Evolutionary conservation across 2,888 invertebrate species (phyloP).

Genomic region (Acanthosoma haemorrhoidale): DNA sequence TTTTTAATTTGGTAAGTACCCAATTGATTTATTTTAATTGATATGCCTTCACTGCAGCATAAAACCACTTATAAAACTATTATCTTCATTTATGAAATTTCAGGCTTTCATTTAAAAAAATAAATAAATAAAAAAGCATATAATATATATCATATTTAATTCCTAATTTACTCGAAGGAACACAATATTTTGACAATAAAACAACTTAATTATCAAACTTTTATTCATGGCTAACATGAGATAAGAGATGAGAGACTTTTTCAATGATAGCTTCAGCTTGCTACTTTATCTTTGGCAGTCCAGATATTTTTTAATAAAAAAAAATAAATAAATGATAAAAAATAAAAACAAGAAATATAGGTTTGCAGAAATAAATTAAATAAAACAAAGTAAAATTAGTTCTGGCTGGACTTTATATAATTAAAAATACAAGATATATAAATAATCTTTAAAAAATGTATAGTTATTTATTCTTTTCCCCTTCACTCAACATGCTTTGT

Average conservation of each 20-base stretch:
- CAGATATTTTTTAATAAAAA: no score
- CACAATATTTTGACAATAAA: neutral
- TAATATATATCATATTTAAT: neutral
- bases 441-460: neutral
- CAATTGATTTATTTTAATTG: neutral
- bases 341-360: neutral
- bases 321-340: neutral
- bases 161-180: neutral
- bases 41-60: neutral
- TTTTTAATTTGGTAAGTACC: neutral
- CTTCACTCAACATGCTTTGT: neutral
- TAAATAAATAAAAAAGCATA: neutral
- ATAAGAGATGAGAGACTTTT: neutral
- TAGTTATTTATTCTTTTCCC: neutral
- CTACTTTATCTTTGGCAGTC: slow-evolving; percentile 6
- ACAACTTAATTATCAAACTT: slow-evolving; percentile 10
- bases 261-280: slow-evolving; percentile 9
- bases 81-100: neutral
- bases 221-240: slow-evolving; percentile 12
- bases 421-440: slow-evolving; percentile 12
- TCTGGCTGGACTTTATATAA: slow-evolving; percentile 7
- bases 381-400: slow-evolving; percentile 14
- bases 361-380: slow-evolving; percentile 4
- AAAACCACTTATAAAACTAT: neutral
- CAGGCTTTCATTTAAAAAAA: neutral